phyloP scores from a whole-genome alignment of 2,113 vertebrate species.

The Corydoras maculifer region DNA sequence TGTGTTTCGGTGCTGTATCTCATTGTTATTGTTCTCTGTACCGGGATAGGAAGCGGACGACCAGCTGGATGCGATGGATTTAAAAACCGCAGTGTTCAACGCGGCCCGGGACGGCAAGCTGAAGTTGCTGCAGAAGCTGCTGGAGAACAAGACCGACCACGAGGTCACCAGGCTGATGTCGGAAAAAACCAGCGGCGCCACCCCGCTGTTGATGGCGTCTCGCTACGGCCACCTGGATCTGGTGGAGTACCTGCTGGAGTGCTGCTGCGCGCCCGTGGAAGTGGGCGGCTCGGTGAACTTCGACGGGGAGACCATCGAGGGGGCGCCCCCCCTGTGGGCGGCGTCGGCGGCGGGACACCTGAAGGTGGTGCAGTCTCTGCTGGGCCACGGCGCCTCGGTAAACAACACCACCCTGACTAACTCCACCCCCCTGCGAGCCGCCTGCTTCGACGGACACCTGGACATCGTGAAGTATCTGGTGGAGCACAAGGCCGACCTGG shows the following conservation, averaged over 20 bases:
- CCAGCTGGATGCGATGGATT: conserved; percentile 74
- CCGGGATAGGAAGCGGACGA: conserved; percentile 3
- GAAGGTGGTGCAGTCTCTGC: conserved; percentile 88
- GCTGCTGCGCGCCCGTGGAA: conserved; percentile 86
- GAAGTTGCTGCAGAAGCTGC: conserved; percentile 85
- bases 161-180: conserved; percentile 83
- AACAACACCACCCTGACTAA: conserved; percentile 97
- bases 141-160: conserved; percentile 86
- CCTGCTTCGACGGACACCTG: conserved; percentile 94
- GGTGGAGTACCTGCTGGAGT: conserved; percentile 91
- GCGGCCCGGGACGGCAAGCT: conserved; percentile 96
- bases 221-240: conserved; percentile 95
- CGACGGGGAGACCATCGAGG: conserved; percentile 95
- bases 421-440: conserved; percentile 88
- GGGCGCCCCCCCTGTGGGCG: conserved; percentile 91
- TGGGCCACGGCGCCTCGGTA: conserved; percentile 90
- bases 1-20: background rate
- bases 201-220: conserved; percentile 89
- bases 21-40: background rate
- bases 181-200: conserved; percentile 92
- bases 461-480: conserved; percentile 95
- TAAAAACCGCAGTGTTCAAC: conserved; percentile 97
- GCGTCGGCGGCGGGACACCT: conserved; percentile 91
- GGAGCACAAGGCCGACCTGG: conserved; percentile 93
- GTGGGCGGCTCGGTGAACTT: conserved; percentile 92